Conservation (phyloP, 2,888 invertebrate genomes). For the Elmis aenea region DNA sequence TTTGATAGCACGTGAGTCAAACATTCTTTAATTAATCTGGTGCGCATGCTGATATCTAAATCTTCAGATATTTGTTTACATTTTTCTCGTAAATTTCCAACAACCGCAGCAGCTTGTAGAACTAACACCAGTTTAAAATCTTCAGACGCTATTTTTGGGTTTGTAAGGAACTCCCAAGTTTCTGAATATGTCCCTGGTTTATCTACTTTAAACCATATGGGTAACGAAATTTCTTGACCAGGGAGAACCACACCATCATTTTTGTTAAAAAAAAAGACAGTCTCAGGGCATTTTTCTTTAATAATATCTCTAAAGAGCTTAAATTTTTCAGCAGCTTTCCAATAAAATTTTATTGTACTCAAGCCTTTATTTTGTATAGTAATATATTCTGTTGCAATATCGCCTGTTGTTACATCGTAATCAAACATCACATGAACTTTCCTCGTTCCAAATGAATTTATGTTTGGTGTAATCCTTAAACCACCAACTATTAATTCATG, state of each 20-base stretch:
- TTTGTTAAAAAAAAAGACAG: conserved; percentile 53
- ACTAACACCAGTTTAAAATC: conserved; percentile 41
- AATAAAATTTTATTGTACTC: conserved; percentile 48
- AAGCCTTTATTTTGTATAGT: conserved; percentile 52
- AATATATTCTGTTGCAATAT: conserved; percentile 29
- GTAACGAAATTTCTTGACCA: conserved; percentile 47
- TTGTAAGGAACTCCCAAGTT: conserved; percentile 49
- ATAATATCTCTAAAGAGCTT: conserved; percentile 35
- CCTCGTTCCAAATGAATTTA: conserved; percentile 3
- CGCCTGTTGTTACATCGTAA: conserved; percentile 9
- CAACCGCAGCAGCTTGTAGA: conserved; percentile 44
- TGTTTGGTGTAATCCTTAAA: too few species aligned
- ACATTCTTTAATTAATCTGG: conserved; percentile 19
- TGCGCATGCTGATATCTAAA: conserved; percentile 19
- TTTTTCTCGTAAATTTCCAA: conserved; percentile 34
- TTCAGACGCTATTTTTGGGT: conserved; percentile 44
- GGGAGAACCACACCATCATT: conserved; percentile 52
- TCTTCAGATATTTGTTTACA: conserved; percentile 30
- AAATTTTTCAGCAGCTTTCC: conserved; percentile 41
- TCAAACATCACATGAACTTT: conserved; percentile 14
- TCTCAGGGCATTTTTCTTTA: conserved; percentile 31
- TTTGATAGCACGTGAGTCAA: conserved; percentile 8
- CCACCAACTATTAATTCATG: too few species aligned
- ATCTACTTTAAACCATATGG: conserved; percentile 49
- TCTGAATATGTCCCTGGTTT: conserved; percentile 46